A percentile compares a stretch with the other conserved stretches of the same genome.
phyloP scores from a whole-genome alignment of 2,888 invertebrate species.

The Drosophila fungiperda region DNA sequence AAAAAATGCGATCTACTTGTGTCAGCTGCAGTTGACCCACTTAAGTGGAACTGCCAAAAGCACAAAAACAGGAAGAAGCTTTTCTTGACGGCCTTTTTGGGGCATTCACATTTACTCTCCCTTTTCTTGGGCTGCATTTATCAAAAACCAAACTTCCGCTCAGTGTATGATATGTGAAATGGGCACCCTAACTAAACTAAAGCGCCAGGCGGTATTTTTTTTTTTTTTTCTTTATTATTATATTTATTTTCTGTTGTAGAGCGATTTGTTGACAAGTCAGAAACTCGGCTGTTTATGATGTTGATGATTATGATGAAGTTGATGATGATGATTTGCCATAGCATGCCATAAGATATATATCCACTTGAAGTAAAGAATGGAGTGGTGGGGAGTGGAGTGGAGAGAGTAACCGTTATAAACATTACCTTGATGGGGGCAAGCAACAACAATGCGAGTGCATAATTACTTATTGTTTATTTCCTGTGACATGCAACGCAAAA shows the following conservation, averaged over 20 bases:
- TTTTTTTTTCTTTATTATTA: neutral
- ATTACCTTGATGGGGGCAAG: constrained; percentile 40
- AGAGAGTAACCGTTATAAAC: constrained; percentile 53
- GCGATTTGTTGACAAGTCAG: constrained; percentile 60
- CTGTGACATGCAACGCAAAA: constrained; percentile 70
- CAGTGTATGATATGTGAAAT: constrained; percentile 53
- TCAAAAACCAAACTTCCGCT: constrained; percentile 72
- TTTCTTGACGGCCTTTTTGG: constrained; percentile 9
- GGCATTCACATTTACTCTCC: constrained; percentile 26
- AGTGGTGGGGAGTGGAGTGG: constrained; percentile 14
- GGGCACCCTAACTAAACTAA: constrained; percentile 1
- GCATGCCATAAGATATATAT: constrained; percentile 39
- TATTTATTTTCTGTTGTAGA: constrained; percentile 20
- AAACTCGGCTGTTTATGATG: constrained; percentile 57
- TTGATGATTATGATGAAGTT: constrained; percentile 40
- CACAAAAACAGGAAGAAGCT: constrained; percentile 55
- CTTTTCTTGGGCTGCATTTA: constrained; percentile 45
- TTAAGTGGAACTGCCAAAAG: constrained; percentile 50
- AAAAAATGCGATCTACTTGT: constrained; percentile 27
- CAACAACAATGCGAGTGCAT: constrained; percentile 55
- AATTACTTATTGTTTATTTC: constrained; percentile 75
- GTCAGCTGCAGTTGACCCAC: constrained; percentile 62
- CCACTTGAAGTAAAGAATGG: constrained; percentile 25
- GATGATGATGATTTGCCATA: constrained; percentile 51
- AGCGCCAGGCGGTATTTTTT: constrained; percentile 64